A percentile compares a stretch with the other conserved stretches of the same genome.
Conservation (phyloP, 2,797 vertebrate genomes). For the Myotis pilosus region DNA sequence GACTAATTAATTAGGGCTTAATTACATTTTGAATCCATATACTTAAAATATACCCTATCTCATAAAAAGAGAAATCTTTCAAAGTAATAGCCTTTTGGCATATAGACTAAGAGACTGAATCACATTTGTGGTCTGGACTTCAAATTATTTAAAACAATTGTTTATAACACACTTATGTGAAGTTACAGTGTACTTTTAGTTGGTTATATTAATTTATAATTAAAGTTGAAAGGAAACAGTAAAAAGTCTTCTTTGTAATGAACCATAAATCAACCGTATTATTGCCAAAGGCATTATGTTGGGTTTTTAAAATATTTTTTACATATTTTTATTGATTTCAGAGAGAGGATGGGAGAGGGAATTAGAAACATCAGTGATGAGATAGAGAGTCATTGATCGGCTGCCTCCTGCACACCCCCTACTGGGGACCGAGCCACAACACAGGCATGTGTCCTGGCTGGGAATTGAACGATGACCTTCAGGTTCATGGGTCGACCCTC, state of each 20-base stretch:
- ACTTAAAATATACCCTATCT: constrained; percentile 46
- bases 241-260: neutral
- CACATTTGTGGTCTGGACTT: neutral
- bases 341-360: too few species aligned
- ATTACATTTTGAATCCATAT: constrained; percentile 32
- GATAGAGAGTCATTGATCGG: too few species aligned
- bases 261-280: neutral
- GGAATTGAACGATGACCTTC: too few species aligned
- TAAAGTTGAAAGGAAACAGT: neutral
- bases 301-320: too few species aligned
- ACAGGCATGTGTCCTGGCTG: too few species aligned
- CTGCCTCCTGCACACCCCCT: too few species aligned
- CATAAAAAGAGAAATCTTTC: constrained; percentile 16
- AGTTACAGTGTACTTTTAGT: neutral
- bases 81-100: constrained; percentile 1
- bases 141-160: constrained; percentile 27
- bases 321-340: too few species aligned
- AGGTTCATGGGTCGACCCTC: too few species aligned
- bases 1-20: constrained; percentile 14
- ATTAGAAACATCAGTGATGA: too few species aligned
- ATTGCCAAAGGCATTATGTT: neutral
- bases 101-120: constrained; percentile 39
- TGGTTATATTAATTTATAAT: neutral
- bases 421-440: too few species aligned
- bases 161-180: neutral